Percentiles rank a stretch among this genome's conserved stretches.
These are phyloP conservation scores for Aleadryas rufinucha DNA, from an alignment of 2,113 vertebrate genomes.

Conservation along the genomic window DNA sequence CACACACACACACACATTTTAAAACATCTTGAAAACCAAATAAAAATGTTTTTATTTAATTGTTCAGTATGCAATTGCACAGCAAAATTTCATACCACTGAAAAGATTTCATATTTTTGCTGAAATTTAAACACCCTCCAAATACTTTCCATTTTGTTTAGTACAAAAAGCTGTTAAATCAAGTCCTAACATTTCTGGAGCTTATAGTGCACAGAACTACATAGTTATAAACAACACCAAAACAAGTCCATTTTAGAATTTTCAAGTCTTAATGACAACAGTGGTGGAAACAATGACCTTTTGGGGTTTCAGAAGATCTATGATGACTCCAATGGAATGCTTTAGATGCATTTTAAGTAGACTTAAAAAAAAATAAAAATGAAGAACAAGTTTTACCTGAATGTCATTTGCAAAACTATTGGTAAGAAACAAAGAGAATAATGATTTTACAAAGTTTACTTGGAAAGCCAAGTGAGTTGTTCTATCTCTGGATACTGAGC, in stretches of 20 bases:
- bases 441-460: neutral
- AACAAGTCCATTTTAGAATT: neutral
- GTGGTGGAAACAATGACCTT: neutral
- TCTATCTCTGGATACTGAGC: neutral
- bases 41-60: neutral
- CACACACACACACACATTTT: neutral
- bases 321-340: neutral
- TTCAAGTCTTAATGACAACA: neutral
- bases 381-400: neutral
- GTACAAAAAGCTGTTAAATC: neutral
- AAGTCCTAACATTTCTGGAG: neutral
- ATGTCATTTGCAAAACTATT: neutral
- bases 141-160: neutral
- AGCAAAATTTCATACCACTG: neutral
- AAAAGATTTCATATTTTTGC: neutral
- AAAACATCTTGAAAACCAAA: neutral
- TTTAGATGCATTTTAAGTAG: neutral
- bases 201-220: neutral
- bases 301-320: neutral
- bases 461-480: neutral
- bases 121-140: neutral
- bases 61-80: fast-evolving
- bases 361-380: neutral
- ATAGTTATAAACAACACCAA: neutral
- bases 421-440: neutral